phyloP scores from a whole-genome alignment of 2,797 vertebrate species.

The Bucorvus abyssinicus region DNA sequence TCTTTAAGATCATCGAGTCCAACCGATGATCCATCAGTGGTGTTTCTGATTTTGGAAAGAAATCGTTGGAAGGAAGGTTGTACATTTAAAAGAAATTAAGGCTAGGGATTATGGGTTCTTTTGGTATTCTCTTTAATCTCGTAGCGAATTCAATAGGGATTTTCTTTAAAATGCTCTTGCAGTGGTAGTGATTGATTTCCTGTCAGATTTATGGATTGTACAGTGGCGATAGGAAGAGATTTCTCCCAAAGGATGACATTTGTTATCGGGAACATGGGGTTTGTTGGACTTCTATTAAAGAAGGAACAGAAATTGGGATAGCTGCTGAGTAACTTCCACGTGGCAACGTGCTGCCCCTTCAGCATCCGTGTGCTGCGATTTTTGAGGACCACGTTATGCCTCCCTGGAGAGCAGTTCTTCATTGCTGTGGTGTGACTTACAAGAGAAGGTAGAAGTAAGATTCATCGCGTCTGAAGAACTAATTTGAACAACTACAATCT shows the following conservation, averaged over 20 bases:
- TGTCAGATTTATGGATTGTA: slow-evolving; percentile 49
- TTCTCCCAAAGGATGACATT: slow-evolving; percentile 33
- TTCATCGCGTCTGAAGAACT: too few species aligned
- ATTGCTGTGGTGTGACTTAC: neutral
- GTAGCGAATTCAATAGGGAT: neutral
- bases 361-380: neutral
- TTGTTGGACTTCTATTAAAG: slow-evolving; percentile 15
- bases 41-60: neutral
- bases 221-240: slow-evolving; percentile 14
- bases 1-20: neutral
- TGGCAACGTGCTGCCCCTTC: neutral
- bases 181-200: slow-evolving; percentile 47
- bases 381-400: neutral
- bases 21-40: too few species aligned
- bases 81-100: neutral
- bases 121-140: neutral
- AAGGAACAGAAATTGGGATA: neutral
- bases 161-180: slow-evolving; percentile 46
- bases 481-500: too few species aligned
- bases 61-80: neutral
- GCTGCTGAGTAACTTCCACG: neutral
- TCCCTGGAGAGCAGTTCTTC: neutral
- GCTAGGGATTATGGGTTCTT: neutral
- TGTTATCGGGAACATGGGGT: neutral
- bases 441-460: neutral